phyloP scores from a whole-genome alignment of 2,888 invertebrate genomes.

The Serrognathus titanus region DNA sequence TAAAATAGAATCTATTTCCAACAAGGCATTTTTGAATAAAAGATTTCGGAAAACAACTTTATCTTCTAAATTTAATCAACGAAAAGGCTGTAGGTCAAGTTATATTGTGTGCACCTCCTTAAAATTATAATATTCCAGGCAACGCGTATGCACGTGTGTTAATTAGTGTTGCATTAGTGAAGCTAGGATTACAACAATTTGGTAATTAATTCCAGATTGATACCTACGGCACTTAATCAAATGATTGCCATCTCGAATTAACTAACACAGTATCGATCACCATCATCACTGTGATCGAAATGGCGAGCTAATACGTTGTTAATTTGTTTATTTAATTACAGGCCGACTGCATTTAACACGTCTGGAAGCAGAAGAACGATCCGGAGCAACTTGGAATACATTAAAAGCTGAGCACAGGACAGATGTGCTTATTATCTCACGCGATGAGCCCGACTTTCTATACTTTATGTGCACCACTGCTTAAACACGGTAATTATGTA shows the following conservation, averaged over 20 bases:
- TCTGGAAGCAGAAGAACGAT: too few species aligned
- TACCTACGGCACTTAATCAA: conserved; percentile 13
- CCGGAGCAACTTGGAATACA: background rate
- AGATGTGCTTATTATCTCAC: background rate
- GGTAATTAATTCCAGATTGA: conserved; percentile 15
- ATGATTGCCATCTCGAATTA: conserved; percentile 10
- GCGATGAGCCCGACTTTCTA: background rate
- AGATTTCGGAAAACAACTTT: too few species aligned
- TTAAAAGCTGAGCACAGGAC: background rate
- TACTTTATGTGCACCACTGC: background rate
- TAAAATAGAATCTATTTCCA: too few species aligned
- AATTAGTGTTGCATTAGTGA: too few species aligned
- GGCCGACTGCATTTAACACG: too few species aligned
- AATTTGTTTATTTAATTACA: background rate
- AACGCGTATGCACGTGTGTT: too few species aligned
- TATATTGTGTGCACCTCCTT: too few species aligned
- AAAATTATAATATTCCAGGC: too few species aligned
- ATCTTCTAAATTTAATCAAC: too few species aligned
- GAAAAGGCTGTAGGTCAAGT: too few species aligned
- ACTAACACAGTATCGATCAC: conserved; percentile 3
- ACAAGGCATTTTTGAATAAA: too few species aligned
- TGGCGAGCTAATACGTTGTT: background rate
- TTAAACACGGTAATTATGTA: background rate
- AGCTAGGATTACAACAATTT: conserved; percentile 7
- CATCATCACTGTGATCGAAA: background rate